phyloP scores from a whole-genome alignment of 2,888 invertebrate genomes.

The Scaptomyza flava region DNA sequence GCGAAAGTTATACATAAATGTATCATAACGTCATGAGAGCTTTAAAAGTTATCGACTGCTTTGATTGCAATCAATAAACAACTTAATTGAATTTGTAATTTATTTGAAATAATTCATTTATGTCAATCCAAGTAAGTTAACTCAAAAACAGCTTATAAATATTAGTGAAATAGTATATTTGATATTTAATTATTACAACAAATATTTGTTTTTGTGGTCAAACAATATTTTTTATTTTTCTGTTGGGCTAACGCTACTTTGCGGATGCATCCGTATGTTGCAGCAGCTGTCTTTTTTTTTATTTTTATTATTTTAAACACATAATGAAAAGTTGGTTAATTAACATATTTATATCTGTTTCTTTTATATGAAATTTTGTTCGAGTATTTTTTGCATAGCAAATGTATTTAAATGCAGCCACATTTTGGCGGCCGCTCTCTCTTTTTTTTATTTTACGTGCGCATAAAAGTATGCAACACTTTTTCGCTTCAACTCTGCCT shows the following conservation, averaged over 20 bases:
- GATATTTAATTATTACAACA: background rate
- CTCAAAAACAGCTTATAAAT: background rate
- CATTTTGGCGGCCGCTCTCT: constrained; percentile 7
- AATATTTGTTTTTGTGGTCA: background rate
- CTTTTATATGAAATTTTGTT: background rate
- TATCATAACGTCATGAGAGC: too few relatives aligned
- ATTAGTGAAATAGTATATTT: background rate
- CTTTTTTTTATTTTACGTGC: constrained; percentile 54
- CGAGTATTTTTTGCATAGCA: constrained; percentile 1
- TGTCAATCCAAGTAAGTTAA: too few relatives aligned
- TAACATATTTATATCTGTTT: constrained; percentile 13
- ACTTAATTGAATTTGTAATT: too few relatives aligned
- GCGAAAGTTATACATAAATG: too few relatives aligned
- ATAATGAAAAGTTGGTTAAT: constrained; percentile 36
- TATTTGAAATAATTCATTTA: too few relatives aligned
- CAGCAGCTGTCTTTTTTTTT: background rate
- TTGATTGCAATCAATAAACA: too few relatives aligned
- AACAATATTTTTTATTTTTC: background rate
- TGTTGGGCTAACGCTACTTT: background rate
- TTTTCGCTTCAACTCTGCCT: constrained; percentile 35
- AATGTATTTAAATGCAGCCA: constrained; percentile 8
- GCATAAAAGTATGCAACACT: constrained; percentile 61
- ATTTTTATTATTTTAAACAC: background rate
- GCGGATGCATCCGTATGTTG: background rate
- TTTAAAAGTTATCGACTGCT: too few relatives aligned